Evolutionary conservation across 1,140 invertebrate genomes (phyloP).

Genomic region (Dinoponera quadriceps): DNA sequence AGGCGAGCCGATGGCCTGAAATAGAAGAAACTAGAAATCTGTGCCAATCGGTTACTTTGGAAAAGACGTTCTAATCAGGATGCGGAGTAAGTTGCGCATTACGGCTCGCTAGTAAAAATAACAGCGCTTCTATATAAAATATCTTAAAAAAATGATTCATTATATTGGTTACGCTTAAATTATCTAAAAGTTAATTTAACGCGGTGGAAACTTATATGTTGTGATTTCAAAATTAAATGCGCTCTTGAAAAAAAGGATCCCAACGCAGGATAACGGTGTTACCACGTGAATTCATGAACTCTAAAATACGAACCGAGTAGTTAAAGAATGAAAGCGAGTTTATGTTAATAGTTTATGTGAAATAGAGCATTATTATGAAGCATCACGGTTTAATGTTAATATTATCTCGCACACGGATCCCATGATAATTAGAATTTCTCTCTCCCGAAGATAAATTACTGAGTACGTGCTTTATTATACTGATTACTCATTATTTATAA

Average conservation of each 20-base stretch:
- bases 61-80: conserved; percentile 21
- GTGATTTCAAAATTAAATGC: too few relatives aligned
- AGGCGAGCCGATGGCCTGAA: conserved; percentile 34
- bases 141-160: not conserved
- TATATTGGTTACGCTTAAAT: too few relatives aligned
- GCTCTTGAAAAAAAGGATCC: too few relatives aligned
- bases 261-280: not conserved
- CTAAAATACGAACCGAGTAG: not conserved
- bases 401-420: not conserved
- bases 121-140: not conserved
- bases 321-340: not conserved
- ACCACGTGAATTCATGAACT: not conserved
- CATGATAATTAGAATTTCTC: conserved; percentile 44
- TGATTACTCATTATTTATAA: conserved; percentile 12
- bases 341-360: conserved; percentile 21
- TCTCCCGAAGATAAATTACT: conserved; percentile 35
- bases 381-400: conserved; percentile 4
- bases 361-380: conserved; percentile 18
- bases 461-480: conserved; percentile 28
- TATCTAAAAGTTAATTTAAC: too few relatives aligned
- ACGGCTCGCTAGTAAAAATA: not conserved
- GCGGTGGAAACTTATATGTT: too few relatives aligned
- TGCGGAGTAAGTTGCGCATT: not conserved
- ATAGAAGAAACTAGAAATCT: conserved; percentile 24
- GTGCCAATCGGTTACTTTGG: conserved; percentile 1